Evolutionary conservation across 2,888 invertebrate genomes (phyloP).

Genomic region (Druceiella hillmani): DNA sequence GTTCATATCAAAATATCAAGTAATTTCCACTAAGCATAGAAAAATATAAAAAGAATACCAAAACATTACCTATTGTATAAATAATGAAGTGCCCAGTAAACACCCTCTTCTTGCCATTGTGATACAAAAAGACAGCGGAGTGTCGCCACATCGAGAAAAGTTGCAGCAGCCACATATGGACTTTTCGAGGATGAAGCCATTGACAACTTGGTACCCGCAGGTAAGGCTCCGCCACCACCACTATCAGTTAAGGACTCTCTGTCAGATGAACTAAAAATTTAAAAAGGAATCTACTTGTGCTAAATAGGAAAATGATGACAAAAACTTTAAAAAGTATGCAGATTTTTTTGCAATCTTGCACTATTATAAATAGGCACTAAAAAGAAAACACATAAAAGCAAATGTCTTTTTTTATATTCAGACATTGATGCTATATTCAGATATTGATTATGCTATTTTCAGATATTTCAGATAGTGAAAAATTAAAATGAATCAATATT

Average conservation of each 20-base stretch:
- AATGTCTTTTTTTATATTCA: too few species aligned
- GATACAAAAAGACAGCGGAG: constrained; percentile 91
- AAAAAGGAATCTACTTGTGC: constrained; percentile 5
- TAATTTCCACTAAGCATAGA: too few species aligned
- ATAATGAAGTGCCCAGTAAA: constrained; percentile 94
- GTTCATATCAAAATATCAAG: too few species aligned
- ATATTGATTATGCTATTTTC: too few species aligned
- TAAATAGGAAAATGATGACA: neutral
- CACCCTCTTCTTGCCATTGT: constrained; percentile 98
- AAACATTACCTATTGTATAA: constrained; percentile 86
- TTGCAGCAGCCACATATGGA: constrained; percentile 73
- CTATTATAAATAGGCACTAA: too few species aligned
- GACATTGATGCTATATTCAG: too few species aligned
- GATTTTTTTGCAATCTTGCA: too few species aligned
- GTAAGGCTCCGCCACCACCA: constrained; percentile 32
- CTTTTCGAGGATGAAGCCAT: constrained; percentile 14
- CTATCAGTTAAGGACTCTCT: constrained; percentile 69
- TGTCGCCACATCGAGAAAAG: constrained; percentile 95
- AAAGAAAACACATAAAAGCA: too few species aligned
- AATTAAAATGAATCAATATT: too few species aligned
- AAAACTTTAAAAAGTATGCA: too few species aligned
- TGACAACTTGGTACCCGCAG: constrained; percentile 23
- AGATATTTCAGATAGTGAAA: too few species aligned
- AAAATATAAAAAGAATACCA: too few species aligned
- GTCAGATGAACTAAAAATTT: constrained; percentile 56